These are phyloP conservation scores for Anodontia alba DNA, from an alignment of 2,888 invertebrate species.

Conservation along the genomic window DNA sequence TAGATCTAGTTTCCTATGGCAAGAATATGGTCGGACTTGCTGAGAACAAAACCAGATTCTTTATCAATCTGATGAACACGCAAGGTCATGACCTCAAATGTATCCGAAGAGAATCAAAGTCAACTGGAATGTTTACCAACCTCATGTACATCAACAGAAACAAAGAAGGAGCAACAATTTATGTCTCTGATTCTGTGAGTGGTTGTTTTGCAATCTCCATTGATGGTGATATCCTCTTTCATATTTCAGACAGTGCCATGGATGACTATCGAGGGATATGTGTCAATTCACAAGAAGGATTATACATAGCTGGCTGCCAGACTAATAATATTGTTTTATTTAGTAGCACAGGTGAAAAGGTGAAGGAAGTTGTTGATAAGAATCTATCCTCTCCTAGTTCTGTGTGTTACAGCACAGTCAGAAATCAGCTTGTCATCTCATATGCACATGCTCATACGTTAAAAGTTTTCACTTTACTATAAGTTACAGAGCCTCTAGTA, in stretches of 20 bases:
- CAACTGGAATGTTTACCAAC: neutral
- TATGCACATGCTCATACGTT: neutral
- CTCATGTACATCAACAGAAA: neutral
- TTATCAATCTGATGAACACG: neutral
- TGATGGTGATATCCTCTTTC: neutral
- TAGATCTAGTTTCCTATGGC: neutral
- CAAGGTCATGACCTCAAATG: neutral
- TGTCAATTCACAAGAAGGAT: neutral
- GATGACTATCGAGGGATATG: neutral
- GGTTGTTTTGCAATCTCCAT: neutral
- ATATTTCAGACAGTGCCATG: neutral
- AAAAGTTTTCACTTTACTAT: neutral
- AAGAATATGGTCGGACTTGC: neutral
- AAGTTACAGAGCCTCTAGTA: neutral
- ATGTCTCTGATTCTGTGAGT: conserved; percentile 7
- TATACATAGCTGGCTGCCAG: conserved; percentile 3
- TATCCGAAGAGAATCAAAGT: conserved; percentile 8
- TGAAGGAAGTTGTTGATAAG: neutral
- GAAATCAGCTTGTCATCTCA: conserved; percentile 5
- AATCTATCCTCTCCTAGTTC: neutral
- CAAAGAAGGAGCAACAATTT: neutral
- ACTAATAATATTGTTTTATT: conserved; percentile 2
- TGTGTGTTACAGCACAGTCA: neutral
- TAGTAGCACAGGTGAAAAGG: neutral
- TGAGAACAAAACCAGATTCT: neutral